Conservation (phyloP, 2,797 vertebrate species). For the Chiroxiphia lanceolata region DNA sequence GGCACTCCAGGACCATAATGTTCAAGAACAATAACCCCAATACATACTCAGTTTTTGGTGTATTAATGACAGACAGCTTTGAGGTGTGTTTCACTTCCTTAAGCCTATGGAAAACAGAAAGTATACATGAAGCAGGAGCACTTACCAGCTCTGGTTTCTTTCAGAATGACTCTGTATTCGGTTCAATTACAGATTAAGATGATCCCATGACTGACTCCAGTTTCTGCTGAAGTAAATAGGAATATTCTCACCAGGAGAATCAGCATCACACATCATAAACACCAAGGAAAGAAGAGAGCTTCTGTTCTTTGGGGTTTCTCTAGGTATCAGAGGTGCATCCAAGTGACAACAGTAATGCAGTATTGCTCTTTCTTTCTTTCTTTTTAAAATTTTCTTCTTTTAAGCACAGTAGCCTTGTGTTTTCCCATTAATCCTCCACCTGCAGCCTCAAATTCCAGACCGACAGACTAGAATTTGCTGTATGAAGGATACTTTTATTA, state of each 20-base stretch:
- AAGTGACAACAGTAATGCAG: neutral
- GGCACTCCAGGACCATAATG: fast-evolving
- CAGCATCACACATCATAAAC: neutral
- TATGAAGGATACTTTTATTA: neutral
- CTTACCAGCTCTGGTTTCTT: neutral
- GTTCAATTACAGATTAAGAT: neutral
- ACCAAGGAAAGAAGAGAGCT: neutral
- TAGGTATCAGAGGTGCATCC: neutral
- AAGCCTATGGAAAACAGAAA: neutral
- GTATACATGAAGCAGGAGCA: neutral
- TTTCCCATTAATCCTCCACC: neutral
- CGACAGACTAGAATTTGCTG: neutral
- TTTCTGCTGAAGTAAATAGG: neutral
- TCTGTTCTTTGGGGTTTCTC: neutral
- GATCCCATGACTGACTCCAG: neutral
- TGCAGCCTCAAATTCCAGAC: neutral
- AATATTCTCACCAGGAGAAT: neutral
- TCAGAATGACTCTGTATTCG: neutral
- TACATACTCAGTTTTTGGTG: neutral
- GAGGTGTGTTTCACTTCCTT: neutral
- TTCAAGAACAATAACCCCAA: neutral
- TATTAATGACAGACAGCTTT: neutral
- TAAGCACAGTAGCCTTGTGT: neutral
- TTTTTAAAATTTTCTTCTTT: neutral
- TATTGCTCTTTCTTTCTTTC: neutral